phyloP scores from a whole-genome alignment of 2,888 invertebrate genomes.

The Lochmaea capreae region DNA sequence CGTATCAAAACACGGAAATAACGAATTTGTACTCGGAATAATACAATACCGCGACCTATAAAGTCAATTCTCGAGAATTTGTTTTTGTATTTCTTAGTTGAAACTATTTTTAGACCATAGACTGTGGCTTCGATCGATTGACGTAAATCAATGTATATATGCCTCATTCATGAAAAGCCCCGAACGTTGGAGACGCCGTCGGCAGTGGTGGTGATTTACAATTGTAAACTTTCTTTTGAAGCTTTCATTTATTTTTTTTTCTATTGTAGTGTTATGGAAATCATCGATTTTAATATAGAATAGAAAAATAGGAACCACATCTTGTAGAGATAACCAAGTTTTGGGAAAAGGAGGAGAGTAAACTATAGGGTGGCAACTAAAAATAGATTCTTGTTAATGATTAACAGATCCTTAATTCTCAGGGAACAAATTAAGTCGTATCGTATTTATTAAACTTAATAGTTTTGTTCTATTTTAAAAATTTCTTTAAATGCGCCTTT shows the following conservation, averaged over 20 bases:
- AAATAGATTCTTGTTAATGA: too few species aligned
- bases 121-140: conserved; percentile 34
- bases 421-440: too few species aligned
- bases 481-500: too few species aligned
- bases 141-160: conserved; percentile 37
- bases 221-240: neutral
- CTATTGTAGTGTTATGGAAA: neutral
- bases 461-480: too few species aligned
- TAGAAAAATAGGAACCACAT: neutral
- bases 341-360: too few species aligned
- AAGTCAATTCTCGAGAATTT: neutral
- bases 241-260: neutral
- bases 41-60: too few species aligned
- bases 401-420: too few species aligned
- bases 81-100: conserved; percentile 35
- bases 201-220: neutral
- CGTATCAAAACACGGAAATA: too few species aligned
- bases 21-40: too few species aligned
- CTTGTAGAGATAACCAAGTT: too few species aligned
- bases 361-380: too few species aligned
- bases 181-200: neutral
- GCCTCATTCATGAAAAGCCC: conserved; percentile 42
- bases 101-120: conserved; percentile 39
- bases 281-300: neutral
- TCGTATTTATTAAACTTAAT: too few species aligned